Conservation (phyloP, 2,797 vertebrate species). For the Nyctibius grandis region DNA sequence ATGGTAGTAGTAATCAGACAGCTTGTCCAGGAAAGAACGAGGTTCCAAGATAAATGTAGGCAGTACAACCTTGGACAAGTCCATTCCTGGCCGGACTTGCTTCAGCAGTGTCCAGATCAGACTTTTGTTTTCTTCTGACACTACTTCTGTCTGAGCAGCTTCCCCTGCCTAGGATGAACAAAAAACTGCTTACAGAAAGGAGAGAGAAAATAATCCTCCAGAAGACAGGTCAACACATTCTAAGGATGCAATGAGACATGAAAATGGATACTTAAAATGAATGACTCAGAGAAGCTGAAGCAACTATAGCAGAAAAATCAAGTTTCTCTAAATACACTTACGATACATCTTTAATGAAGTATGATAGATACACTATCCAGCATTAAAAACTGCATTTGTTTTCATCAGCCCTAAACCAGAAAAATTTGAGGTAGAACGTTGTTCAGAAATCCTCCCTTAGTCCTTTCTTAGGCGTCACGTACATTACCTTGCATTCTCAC, state of each 20-base stretch:
- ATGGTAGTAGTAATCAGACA: constrained; percentile 98
- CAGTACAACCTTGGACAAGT: constrained; percentile 95
- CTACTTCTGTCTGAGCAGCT: constrained; percentile 94
- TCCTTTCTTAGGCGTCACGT: neutral
- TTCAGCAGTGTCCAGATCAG: constrained; percentile 97
- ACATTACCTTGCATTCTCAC: neutral
- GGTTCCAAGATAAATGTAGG: constrained; percentile 98
- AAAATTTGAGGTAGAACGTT: neutral
- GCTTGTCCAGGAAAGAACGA: constrained; percentile 95
- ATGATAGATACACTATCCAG: neutral
- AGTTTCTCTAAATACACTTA: neutral
- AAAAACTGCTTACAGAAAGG: constrained; percentile 4
- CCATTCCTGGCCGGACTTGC: constrained; percentile 97
- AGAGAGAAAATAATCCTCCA: neutral
- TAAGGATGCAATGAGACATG: neutral
- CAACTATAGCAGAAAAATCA: neutral
- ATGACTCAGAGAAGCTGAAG: neutral
- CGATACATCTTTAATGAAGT: neutral
- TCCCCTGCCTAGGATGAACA: constrained; percentile 85
- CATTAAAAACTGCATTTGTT: neutral
- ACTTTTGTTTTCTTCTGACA: constrained; percentile 98
- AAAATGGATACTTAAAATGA: neutral
- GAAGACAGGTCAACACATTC: neutral
- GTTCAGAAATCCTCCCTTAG: neutral
- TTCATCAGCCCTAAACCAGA: neutral